Evolutionary conservation across 1,140 invertebrate genomes (phyloP).

Genomic region (Lepidurus apus): DNA sequence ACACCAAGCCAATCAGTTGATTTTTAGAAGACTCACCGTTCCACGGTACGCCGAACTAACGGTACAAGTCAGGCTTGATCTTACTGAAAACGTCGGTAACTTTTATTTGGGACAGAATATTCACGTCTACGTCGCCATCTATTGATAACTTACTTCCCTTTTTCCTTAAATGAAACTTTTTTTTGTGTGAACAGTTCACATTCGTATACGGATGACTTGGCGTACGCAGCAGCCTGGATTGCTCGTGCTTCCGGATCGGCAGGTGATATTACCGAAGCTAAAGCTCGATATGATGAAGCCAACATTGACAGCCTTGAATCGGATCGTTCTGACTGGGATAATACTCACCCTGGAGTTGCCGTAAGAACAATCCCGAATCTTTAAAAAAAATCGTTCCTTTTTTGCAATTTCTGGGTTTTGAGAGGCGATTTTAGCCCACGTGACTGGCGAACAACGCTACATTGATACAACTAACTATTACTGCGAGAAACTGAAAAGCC

Average conservation of each 20-base stretch:
- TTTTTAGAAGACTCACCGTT: no score
- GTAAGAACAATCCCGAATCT: slow-evolving; percentile 40
- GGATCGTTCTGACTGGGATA: slow-evolving; percentile 52
- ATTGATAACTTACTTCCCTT: no score
- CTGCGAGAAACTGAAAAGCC: slow-evolving; percentile 49
- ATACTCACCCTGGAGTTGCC: slow-evolving; percentile 55
- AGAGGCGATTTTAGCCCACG: slow-evolving; percentile 49
- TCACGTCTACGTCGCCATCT: no score
- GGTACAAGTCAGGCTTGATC: no score
- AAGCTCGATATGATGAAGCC: slow-evolving; percentile 50
- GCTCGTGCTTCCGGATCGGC: slow-evolving; percentile 54
- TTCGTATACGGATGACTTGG: slow-evolving; percentile 57
- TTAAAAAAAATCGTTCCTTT: background rate
- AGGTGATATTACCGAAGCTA: slow-evolving; percentile 52
- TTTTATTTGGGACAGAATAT: no score
- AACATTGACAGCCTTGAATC: slow-evolving; percentile 44
- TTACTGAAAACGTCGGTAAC: no score
- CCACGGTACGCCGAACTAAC: no score
- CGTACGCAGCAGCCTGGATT: slow-evolving; percentile 58
- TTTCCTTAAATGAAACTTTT: no score
- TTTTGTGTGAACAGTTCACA: slow-evolving; percentile 44
- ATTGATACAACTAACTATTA: slow-evolving; percentile 49
- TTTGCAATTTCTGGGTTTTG: slow-evolving; percentile 28
- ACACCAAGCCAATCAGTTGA: no score
- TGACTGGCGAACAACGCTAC: slow-evolving; percentile 45